phyloP scores from a whole-genome alignment of 1,140 invertebrate species.

The Teleopsis dalmanni region DNA sequence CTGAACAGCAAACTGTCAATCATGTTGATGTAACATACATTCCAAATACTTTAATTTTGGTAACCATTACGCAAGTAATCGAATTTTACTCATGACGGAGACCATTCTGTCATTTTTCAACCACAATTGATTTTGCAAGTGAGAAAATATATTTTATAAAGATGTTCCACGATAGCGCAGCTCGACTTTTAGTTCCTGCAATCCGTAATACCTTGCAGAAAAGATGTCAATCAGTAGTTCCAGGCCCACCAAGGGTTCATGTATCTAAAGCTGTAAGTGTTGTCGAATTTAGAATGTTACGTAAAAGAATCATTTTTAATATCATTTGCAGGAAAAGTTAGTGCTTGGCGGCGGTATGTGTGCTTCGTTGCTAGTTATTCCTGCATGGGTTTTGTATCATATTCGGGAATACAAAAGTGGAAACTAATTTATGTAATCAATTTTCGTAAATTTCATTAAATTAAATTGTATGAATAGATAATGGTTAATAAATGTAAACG shows the following conservation, averaged over 20 bases:
- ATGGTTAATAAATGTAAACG: no score
- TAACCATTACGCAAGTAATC: no score
- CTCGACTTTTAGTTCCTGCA: conserved; percentile 33
- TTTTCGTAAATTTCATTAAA: no score
- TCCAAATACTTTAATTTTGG: no score
- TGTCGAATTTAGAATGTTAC: conserved; percentile 22
- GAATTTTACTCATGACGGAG: no score
- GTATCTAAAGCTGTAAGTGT: conserved; percentile 36
- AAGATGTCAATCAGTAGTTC: conserved; percentile 36
- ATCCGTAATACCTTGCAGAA: conserved; percentile 34
- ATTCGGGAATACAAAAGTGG: conserved; percentile 37
- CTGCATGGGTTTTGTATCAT: conserved; percentile 39
- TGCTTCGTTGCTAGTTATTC: conserved; percentile 30
- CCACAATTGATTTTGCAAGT: no score
- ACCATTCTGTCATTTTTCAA: no score
- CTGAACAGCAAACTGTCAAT: no score
- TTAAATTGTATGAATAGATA: no score
- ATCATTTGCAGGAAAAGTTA: conserved; percentile 32
- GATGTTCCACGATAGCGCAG: conserved; percentile 41
- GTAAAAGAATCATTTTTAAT: conserved; percentile 23
- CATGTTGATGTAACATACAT: no score
- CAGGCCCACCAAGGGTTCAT: conserved; percentile 34
- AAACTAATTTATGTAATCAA: conserved; percentile 20
- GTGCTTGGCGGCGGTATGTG: conserved; percentile 39
- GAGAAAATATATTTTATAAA: conserved; percentile 16